Evolutionary conservation across 1,140 invertebrate genomes (phyloP).

Genomic region (Neotoxoptera formosana): DNA sequence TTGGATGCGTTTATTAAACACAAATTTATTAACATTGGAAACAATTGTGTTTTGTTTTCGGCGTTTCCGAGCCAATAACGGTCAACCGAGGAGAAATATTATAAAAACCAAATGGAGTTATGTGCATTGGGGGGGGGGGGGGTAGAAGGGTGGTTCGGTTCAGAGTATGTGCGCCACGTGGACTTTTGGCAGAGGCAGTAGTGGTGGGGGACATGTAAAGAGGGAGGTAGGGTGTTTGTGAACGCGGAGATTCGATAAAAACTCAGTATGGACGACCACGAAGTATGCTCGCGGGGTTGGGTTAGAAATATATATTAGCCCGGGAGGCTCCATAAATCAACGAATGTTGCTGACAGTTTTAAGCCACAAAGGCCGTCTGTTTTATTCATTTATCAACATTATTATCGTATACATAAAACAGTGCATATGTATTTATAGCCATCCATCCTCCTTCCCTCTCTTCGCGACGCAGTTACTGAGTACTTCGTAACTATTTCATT

Average conservation of each 20-base stretch:
- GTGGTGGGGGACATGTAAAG: neutral
- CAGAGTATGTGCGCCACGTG: neutral
- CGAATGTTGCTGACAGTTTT: constrained; percentile 54
- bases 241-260: neutral
- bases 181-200: neutral
- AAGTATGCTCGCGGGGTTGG: neutral
- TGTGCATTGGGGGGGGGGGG: neutral
- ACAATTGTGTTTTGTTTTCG: constrained; percentile 42
- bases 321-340: constrained; percentile 43
- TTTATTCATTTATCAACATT: constrained; percentile 57
- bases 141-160: neutral
- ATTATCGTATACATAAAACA: constrained; percentile 50
- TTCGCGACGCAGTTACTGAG: neutral
- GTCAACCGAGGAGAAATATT: neutral
- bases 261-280: neutral
- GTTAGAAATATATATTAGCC: constrained; percentile 45
- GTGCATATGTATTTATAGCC: constrained; percentile 43
- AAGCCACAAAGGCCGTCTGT: constrained; percentile 45
- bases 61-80: neutral
- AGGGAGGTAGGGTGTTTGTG: neutral
- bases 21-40: constrained; percentile 43
- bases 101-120: neutral
- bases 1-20: constrained; percentile 48
- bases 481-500: neutral
- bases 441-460: no score